Evolutionary conservation across 2,888 invertebrate species (phyloP), one percentile per base, ranked within the genome.

Genomic region (Cantharis rufa): DNA sequence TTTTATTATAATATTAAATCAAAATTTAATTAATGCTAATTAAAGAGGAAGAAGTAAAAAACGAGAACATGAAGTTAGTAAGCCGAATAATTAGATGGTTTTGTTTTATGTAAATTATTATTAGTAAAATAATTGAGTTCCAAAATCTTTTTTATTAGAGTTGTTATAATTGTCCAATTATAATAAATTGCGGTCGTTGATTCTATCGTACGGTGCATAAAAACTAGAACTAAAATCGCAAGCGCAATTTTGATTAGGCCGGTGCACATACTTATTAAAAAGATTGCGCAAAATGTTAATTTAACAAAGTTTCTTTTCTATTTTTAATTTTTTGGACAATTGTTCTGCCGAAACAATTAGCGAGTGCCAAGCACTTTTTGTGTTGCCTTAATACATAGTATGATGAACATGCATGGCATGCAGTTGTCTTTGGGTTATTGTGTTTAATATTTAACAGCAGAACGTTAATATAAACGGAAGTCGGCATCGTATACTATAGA

Each of bases 171-270:
- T 66, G 48, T 64, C 78, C 75, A 78, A 78, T 78, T 78, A 78
- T 62, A 62, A 32, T 77, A 77, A 77, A 77, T 77, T 74, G 74
- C 74, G 77, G 77, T 77, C 77, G 78, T 74, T 71, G 75, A 75
- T 75, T 75, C 71, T 75, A 78, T 78, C 78, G 16, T 72, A 15
- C n/a, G 16, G 32, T 48, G 16, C 13, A 70, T 68, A 78, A 78
- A 78, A 78, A 78, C 70, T 75, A 62, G 78, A 62, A 68, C 66
- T 68, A 63, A 66, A 66, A 66, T 24, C 64, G 62, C 69, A 71
- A 64, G 72, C n/a, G 72, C 62, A 77, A 73, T 77, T 74, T 72
- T 77, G 77, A 77, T 77, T 77, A 77, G 77, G 27, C 77, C 77
- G 77, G 77, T 77, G 77, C 73, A 71, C 74, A 66, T 73, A 71